These are phyloP conservation scores for Drosophila pachea DNA, from an alignment of 1,140 invertebrate genomes.

Conservation along the genomic window DNA sequence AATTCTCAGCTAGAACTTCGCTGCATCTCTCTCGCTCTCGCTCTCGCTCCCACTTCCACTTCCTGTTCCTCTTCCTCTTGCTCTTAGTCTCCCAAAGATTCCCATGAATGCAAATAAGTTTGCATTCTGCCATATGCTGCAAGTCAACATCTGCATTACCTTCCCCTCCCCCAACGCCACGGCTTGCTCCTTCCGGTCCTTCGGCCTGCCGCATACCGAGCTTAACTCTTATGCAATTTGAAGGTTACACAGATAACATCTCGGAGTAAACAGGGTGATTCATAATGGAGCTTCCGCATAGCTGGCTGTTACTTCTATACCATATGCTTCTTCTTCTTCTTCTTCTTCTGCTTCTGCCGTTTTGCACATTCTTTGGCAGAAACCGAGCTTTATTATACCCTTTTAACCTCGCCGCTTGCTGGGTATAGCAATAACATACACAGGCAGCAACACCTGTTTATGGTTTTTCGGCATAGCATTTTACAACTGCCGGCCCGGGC, in stretches of 20 bases:
- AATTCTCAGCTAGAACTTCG: background rate
- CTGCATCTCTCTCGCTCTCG: background rate
- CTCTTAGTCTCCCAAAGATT: too few species aligned
- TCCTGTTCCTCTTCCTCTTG: background rate
- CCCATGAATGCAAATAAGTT: too few species aligned
- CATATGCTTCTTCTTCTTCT: too few species aligned
- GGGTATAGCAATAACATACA: constrained; percentile 34
- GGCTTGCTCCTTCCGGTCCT: too few species aligned
- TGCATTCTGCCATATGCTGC: too few species aligned
- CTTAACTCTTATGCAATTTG: constrained; percentile 1
- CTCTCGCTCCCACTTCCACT: background rate
- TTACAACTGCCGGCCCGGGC: constrained; percentile 64
- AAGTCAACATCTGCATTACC: background rate
- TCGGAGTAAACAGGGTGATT: background rate
- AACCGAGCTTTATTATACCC: constrained; percentile 32
- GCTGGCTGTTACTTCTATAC: background rate
- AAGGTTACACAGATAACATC: background rate
- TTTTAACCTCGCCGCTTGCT: constrained; percentile 17
- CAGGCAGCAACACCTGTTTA: constrained; percentile 70
- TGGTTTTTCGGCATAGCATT: constrained; percentile 72
- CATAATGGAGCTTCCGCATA: background rate
- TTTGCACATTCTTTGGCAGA: too few species aligned
- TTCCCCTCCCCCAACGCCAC: background rate
- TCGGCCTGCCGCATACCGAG: background rate
- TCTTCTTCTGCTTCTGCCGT: background rate